Evolutionary conservation across 2,113 vertebrate species (phyloP), one percentile per base, ranked within the genome.

Genomic region (Apodemus speciosus): DNA sequence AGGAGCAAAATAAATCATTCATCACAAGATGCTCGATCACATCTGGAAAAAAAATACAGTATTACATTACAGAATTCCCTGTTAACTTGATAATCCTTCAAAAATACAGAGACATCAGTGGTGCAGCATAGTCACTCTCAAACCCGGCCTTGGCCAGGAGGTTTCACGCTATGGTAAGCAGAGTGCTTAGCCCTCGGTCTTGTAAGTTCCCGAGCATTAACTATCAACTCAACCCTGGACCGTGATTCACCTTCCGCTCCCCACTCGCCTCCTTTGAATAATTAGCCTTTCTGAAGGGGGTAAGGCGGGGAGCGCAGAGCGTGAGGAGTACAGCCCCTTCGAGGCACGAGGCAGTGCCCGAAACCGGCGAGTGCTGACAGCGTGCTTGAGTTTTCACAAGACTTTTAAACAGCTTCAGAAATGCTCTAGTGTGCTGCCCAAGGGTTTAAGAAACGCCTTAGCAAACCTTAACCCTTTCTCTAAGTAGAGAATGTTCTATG

Each of bases 11-110:
- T 0, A 27, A 11, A 92, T 98, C 97, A 77, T 75, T 96, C 79
- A 95, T 58, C 96, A 98, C 93, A 89, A 97, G 76, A 64, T 95
- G 76, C 90, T 98, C 97, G 32, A 96, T 20, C 8, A 76, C 38
- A 94, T n/a, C 97, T 97, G 89, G 76, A 20, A 90, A 94, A 38
- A 92, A 95, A 92, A 88, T 32, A 90, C 9, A 23, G 0, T 40
- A 90, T 96, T 86, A 71, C 25, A 90, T 9, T 85, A 79, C 58
- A 27, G 27, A 11, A 88, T 35, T 88, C 86, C 35, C 56, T 88
- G 35, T 87, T 81, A 69, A 66, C 83, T 75, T 92, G 73, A 66
- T 94, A 95, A 95, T 79, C 91, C 9, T 94, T 89, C 23, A 92
- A 71, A 96, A 95, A n/a, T 58, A 72, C 83, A 95, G 20, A 5